A percentile compares a stretch with the other conserved stretches of the same genome.
These are phyloP conservation scores for Poicephalus gulielmi DNA, from an alignment of 2,113 vertebrate genomes.

Conservation along the genomic window DNA sequence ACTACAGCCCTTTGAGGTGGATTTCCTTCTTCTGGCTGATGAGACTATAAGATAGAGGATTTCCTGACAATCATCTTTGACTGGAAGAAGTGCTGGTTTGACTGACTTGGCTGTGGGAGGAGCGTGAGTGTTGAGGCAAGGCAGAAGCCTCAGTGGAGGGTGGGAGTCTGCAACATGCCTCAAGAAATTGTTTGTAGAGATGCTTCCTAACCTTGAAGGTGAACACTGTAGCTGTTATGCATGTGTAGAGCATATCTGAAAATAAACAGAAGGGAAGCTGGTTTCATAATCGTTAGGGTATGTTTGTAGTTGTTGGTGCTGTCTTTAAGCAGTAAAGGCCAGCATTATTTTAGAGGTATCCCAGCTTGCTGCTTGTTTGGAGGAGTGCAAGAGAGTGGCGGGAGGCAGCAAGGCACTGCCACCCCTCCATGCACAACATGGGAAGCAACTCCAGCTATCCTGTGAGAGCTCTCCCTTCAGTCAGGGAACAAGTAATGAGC, in stretches of 20 bases:
- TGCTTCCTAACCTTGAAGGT: not conserved
- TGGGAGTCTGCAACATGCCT: not conserved
- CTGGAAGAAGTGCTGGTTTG: not conserved
- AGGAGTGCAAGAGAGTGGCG: not conserved
- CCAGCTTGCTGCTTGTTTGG: not conserved
- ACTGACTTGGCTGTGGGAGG: not conserved
- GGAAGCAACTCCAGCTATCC: not conserved
- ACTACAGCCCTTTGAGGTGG: not conserved
- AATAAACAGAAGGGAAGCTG: not conserved
- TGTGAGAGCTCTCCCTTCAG: not conserved
- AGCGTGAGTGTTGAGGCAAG: not conserved
- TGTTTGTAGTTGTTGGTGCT: not conserved
- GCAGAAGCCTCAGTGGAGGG: not conserved
- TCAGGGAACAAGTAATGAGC: not conserved
- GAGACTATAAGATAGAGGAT: not conserved
- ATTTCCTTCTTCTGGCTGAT: not conserved
- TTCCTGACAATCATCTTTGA: not conserved
- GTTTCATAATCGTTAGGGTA: not conserved
- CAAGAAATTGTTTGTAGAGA: not conserved
- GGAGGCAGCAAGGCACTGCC: not conserved
- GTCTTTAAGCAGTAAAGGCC: not conserved
- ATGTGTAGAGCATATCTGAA: not conserved
- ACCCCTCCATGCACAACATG: not conserved
- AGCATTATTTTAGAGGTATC: not conserved
- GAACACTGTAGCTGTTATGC: rapidly evolving